Evolutionary conservation across 2,888 invertebrate species (phyloP), one percentile per base, ranked within the genome.

Genomic region (Chrysotoxum bicinctum): DNA sequence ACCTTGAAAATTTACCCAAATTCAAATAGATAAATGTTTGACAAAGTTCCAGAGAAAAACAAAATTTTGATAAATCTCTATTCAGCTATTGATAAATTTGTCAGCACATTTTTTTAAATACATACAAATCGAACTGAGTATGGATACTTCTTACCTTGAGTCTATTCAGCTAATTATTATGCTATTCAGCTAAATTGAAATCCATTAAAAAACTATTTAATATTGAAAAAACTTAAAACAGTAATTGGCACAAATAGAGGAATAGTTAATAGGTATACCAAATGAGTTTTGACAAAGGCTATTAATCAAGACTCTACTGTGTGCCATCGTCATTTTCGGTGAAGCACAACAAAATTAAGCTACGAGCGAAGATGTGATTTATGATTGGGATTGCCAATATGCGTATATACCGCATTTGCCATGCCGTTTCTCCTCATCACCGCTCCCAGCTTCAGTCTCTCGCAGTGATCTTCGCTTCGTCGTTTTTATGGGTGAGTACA

Each of bases 401-500:
- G 79, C 75, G 72, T 56, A 45, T 26, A 9, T 8, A 56, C 19
- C 9, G 12, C 19, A 43, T 69, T 40, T 21, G 40, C 54, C 48
- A 40, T 14, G 12, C 14, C 19, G 8, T 45, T 26, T 26, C 43
- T 9, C n/a, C 12, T 37, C 37, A n/a, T 23, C 26, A 16, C 40
- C 12, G 1, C 16, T 12, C 14, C 16, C 26, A 14, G 32, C 43
- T 21, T 19, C 16, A 60, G 40, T 60, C 23, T 40, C 19, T 62
- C 26, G 12, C 45, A 45, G 9, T 58, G 72, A 77, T 75, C 80
- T 35, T 50, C 73, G 30, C 80, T 35, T 50, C 62, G 48, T 73
- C 77, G 64, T 81, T 85, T 81, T 81, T 69, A 81, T 73, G 85
- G 85, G 73, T 85, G 85, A 81, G 85, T 76, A 69, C 81, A 73